These are phyloP conservation scores for Cryptoleucopteryx plumbea DNA, from an alignment of 2,113 vertebrate species.

Conservation along the genomic window DNA sequence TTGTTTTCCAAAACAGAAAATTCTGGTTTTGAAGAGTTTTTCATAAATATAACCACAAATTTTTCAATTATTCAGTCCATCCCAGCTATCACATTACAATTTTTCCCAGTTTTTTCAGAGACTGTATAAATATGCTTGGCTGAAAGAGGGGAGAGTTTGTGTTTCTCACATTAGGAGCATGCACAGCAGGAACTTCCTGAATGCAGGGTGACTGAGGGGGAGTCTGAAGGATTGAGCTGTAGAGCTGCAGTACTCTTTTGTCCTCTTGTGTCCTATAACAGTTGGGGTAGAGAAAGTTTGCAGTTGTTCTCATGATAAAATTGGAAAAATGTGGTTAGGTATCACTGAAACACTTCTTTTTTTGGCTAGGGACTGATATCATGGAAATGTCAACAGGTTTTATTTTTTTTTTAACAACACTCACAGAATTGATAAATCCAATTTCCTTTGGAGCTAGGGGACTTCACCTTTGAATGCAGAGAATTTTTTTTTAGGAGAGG, in stretches of 20 bases:
- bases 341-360: not conserved
- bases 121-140: not conserved
- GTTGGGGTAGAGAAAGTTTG: not conserved
- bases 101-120: not conserved
- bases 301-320: not conserved
- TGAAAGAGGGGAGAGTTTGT: not conserved
- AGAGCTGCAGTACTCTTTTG: not conserved
- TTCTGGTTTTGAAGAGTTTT: not conserved
- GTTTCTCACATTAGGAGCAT: not conserved
- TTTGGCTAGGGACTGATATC: not conserved
- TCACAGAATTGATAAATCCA: not conserved
- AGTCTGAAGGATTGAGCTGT: not conserved
- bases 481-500: not conserved
- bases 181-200: conserved; percentile 8
- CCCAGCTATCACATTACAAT: not conserved
- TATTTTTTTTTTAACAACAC: not conserved
- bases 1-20: not conserved
- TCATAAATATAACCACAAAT: not conserved
- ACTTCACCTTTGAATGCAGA: not conserved
- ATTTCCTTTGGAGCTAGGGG: not conserved
- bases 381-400: not conserved
- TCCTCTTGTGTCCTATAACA: not conserved
- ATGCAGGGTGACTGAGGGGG: not conserved
- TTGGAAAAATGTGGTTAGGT: not conserved
- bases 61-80: not conserved